Conservation (phyloP, 2,113 vertebrate species). For the Microcebus jonahi region DNA sequence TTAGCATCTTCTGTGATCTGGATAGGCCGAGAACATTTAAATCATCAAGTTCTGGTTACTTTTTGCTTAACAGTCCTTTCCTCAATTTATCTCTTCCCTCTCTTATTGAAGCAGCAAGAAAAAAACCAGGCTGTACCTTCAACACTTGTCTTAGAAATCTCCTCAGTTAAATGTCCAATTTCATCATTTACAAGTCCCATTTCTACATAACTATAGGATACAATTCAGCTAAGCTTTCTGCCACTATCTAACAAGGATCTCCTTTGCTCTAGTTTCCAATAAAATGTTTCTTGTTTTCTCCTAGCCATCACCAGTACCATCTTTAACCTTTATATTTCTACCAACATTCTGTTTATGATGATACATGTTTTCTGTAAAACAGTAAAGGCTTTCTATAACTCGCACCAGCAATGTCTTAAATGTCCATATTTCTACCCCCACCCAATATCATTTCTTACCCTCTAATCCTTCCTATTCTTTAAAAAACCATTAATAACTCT, state of each 20-base stretch:
- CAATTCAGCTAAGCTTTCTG: neutral
- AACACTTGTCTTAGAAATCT: neutral
- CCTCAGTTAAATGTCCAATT: neutral
- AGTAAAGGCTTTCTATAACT: neutral
- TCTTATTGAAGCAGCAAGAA: neutral
- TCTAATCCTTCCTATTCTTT: constrained; percentile 88
- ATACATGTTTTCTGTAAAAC: neutral
- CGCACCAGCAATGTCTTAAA: neutral
- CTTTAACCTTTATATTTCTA: neutral
- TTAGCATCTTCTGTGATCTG: neutral
- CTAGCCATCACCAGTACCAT: neutral
- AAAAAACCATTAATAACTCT: constrained; percentile 91
- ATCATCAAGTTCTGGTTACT: neutral
- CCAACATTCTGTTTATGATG: neutral
- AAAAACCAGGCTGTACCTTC: neutral
- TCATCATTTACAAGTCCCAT: neutral
- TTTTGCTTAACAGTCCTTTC: neutral
- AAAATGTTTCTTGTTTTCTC: neutral
- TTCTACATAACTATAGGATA: neutral
- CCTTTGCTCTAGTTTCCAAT: neutral
- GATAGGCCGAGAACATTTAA: neutral
- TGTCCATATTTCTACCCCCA: constrained; percentile 68
- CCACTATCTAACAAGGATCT: neutral
- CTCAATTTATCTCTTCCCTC: neutral
- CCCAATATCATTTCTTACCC: constrained; percentile 80